phyloP scores from a whole-genome alignment of 2,113 vertebrate species.

The Cinclus cinclus region DNA sequence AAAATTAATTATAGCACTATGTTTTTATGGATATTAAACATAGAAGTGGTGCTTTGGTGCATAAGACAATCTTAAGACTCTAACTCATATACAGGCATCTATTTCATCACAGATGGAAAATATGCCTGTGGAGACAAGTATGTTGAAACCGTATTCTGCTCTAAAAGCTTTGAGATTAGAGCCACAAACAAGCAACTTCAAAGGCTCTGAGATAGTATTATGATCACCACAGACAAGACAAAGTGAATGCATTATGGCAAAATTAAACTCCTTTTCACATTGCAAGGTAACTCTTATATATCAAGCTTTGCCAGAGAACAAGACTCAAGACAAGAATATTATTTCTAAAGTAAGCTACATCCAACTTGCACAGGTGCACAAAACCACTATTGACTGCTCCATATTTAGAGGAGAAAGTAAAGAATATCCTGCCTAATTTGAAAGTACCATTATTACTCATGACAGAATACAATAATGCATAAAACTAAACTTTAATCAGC shows the following conservation, averaged over 20 bases:
- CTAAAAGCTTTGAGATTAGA: conserved; percentile 13
- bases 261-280: background rate
- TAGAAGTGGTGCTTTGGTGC: background rate
- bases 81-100: background rate
- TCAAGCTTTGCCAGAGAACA: background rate
- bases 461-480: background rate
- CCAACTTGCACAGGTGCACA: background rate
- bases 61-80: background rate
- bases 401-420: background rate
- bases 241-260: background rate
- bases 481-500: conserved; percentile 19
- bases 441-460: background rate
- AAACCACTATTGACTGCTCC: background rate
- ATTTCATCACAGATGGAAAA: background rate
- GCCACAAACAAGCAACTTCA: background rate
- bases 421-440: background rate
- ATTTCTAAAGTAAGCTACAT: background rate
- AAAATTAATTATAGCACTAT: conserved; percentile 35
- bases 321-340: background rate
- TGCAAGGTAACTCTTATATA: background rate
- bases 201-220: background rate
- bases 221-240: background rate
- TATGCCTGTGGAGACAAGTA: background rate
- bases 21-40: conserved; percentile 8
- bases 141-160: background rate